These are phyloP conservation scores for Vidua macroura DNA, from an alignment of 2,113 vertebrate genomes.

Conservation along the genomic window DNA sequence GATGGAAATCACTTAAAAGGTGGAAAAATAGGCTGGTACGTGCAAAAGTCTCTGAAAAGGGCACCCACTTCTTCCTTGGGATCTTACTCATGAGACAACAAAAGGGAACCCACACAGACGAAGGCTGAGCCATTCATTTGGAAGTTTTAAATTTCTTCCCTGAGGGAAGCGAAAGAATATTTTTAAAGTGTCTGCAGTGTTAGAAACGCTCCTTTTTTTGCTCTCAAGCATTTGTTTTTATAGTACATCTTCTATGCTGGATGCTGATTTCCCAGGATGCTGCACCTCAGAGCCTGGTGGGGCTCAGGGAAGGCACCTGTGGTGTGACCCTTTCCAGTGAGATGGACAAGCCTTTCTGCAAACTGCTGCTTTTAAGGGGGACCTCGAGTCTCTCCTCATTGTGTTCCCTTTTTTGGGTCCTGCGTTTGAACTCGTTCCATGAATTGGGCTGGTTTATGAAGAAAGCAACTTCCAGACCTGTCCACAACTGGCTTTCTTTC, in stretches of 20 bases:
- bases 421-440: neutral
- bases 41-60: constrained; percentile 20
- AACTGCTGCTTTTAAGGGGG: neutral
- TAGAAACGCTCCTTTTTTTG: neutral
- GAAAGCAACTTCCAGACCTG: neutral
- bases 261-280: neutral
- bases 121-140: constrained; percentile 17
- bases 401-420: neutral
- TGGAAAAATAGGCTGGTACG: neutral
- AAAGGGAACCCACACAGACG: constrained; percentile 48
- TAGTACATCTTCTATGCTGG: neutral
- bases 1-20: constrained; percentile 35
- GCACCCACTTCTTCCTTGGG: neutral
- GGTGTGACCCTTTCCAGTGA: neutral
- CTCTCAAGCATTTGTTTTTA: neutral
- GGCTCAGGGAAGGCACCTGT: neutral
- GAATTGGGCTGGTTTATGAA: neutral
- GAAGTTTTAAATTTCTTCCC: constrained; percentile 25
- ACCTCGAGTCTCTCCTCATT: neutral
- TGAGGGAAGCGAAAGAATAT: neutral
- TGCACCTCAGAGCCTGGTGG: neutral
- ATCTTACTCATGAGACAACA: constrained; percentile 44
- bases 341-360: neutral
- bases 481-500: neutral
- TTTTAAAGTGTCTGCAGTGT: neutral